Conservation (phyloP, 2,113 vertebrate genomes). For the Sminthopsis crassicaudata region DNA sequence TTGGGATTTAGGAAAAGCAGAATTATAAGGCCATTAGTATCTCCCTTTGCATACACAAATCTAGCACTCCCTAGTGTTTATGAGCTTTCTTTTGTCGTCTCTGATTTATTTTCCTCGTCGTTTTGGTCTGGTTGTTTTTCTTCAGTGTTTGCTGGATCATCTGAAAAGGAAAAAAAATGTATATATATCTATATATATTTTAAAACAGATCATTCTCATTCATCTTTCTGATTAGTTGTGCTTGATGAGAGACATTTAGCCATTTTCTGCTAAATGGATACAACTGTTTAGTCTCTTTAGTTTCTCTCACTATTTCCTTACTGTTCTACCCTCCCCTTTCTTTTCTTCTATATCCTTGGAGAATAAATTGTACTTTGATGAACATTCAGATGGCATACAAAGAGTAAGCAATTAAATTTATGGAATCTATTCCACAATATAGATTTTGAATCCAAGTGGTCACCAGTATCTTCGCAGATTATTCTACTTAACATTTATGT, state of each 20-base stretch:
- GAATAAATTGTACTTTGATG: background rate
- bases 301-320: background rate
- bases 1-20: conserved; percentile 59
- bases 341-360: background rate
- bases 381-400: background rate
- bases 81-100: conserved; percentile 66
- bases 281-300: background rate
- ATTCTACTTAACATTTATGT: background rate
- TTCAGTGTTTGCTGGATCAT: conserved; percentile 64
- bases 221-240: background rate
- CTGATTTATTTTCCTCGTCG: conserved; percentile 41
- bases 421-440: background rate
- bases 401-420: background rate
- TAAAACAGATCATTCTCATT: background rate
- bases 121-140: conserved; percentile 46
- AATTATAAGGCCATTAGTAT: conserved; percentile 57
- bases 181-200: background rate
- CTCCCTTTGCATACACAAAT: conserved; percentile 43
- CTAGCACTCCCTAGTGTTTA: conserved; percentile 60
- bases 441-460: background rate
- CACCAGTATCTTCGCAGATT: background rate
- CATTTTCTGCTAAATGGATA: background rate
- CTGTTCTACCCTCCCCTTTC: background rate
- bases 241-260: background rate
- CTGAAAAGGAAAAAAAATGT: conserved; percentile 53